Conservation (phyloP, 1,140 invertebrate genomes). For the Thaumetopoea pityocampa region DNA sequence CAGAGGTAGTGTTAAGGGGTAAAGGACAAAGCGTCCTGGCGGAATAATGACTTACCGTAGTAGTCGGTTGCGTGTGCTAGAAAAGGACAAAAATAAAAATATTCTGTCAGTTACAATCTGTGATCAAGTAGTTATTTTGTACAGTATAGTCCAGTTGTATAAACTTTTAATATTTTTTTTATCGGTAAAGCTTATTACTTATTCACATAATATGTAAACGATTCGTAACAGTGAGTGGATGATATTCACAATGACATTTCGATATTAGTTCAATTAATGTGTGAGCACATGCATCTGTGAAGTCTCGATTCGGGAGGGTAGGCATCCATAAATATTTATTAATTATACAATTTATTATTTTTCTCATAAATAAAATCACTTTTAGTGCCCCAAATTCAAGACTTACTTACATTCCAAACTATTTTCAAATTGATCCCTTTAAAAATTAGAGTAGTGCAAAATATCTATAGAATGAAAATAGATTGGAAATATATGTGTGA, state of each 20-base stretch:
- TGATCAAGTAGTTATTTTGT: constrained; percentile 24
- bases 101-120: constrained; percentile 47
- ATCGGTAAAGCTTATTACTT: constrained; percentile 11
- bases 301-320: too few relatives aligned
- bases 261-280: constrained; percentile 27
- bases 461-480: too few relatives aligned
- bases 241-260: constrained; percentile 41
- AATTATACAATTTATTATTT: too few relatives aligned
- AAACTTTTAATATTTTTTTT: constrained; percentile 17
- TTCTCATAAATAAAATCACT: too few relatives aligned
- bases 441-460: too few relatives aligned
- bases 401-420: too few relatives aligned
- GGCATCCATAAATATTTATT: too few relatives aligned
- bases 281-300: constrained; percentile 12
- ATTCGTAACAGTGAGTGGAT: constrained; percentile 9
- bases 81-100: constrained; percentile 82
- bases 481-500: too few relatives aligned
- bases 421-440: too few relatives aligned
- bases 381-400: too few relatives aligned
- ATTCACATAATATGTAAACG: constrained; percentile 29
- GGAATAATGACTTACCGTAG: constrained; percentile 97
- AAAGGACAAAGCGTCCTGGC: constrained; percentile 72
- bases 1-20: constrained; percentile 38
- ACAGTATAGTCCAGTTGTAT: constrained; percentile 1
- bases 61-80: constrained; percentile 98